Evolutionary conservation across 2,113 vertebrate species (phyloP), one percentile per base, ranked within the genome.

Genomic region (Anoura caudifer): DNA sequence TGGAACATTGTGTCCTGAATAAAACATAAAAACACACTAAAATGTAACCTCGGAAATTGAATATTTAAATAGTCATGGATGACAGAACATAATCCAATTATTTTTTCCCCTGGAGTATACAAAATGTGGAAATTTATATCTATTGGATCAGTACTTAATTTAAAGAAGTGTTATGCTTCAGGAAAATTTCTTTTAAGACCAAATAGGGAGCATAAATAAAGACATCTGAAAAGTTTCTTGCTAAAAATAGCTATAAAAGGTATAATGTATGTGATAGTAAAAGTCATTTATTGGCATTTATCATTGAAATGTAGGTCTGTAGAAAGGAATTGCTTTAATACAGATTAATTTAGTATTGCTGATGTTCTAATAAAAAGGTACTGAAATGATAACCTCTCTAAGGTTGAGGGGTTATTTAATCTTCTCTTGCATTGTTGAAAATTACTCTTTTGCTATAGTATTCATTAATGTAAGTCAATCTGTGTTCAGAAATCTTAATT

Each of bases 1-100:
- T 90, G 84, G 90, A 97, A 95, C 94, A 95, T 4, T 82, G 92
- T 77, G 94, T 95, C 84, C 85, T 90, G 96, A 97, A 96, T 97
- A 95, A 97, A 96, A 96, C 81, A 92, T 95, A 95, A 95, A 95
- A 97, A 84, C 56, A 76, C 61, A 73, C 65, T 82, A 96, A 95
- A 96, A 92, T 92, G 54, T 96, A 95, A 94, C 87, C 76, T 87
- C 69, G 80, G 93, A 95, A 94, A 93, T 38, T 36, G 96, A 96
- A 97, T 97, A 97, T 90, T 95, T 94, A 94, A 95, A 79, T 80
- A 77, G 88, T 89, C 61, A 82, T 80, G 85, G 96, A 76, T 70
- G 88, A 97, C 92, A 94, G 87, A 83, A 54, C 47, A 95, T 77
- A 97, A 94, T 96, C 82, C 85, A 96, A 97, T 96, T 95, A 92